Base-by-base conservation (phyloP, 1,140 invertebrate genomes). In the Geopemphigus sp. region DNA sequence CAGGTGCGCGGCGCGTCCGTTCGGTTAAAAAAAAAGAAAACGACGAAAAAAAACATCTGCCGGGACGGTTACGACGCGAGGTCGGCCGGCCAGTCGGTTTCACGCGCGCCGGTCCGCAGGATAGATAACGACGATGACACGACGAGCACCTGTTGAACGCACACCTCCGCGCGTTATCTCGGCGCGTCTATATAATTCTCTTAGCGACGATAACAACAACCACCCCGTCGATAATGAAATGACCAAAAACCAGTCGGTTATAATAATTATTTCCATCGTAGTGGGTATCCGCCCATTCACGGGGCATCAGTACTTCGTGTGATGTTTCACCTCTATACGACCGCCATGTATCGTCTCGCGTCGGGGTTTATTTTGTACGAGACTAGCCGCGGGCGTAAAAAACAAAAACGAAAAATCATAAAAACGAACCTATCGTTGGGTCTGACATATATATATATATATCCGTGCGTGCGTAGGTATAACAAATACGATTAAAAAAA, bases 21-120 rank as follows among this genome's bases (percentile, higher is more conserved):
- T 39, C 66, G 66, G 47, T 53, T 11, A 11, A 1, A 17, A 72
- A 78, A 39, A 39, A 39, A 39, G 3, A 39, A 39, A 39, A 39
- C 32, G 32, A 39, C 3, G 32, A 39, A 39, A 39, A 39, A 39
- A 39, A 3, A 78, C 74, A 78, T 78, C 74, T 78, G 74, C 45
- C 74, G 57, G 24, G 39, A 24, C 74, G 32, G 56, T 78, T 76
- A 47, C 22, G 22, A 63, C 74, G 74, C 19, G 32, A n/a, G 32
- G 32, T 8, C 32, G 32, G 32, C 32, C 57, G 74, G 74, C 74
- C 74, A 50, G 74, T 78, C 54, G 74, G 74, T 78, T 78, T 63
- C 57, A 63, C 57, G 57, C 57, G n/a, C 39, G 56, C 72, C 22
- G 26, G 73, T n/a, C 56, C 53, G 73, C 19, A 56, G 26, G 32